Evolutionary conservation across 2,888 invertebrate genomes (phyloP).

Genomic region (Sminthurides aquaticus): DNA sequence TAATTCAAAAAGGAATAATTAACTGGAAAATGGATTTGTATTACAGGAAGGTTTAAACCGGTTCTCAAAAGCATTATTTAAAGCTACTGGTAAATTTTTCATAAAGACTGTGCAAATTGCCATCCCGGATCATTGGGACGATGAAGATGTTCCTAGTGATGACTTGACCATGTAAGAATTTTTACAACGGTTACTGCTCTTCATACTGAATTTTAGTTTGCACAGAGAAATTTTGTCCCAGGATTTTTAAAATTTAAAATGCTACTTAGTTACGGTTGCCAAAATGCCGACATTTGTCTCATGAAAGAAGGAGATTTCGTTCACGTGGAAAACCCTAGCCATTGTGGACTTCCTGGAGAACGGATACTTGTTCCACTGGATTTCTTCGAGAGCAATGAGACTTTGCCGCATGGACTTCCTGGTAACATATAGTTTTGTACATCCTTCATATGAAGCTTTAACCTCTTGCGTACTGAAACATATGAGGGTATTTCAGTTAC

Average conservation of each 20-base stretch:
- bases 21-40: too few relatives aligned
- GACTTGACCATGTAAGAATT: slow-evolving; percentile 1
- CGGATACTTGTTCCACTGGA: background rate
- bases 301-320: background rate
- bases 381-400: background rate
- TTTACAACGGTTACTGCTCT: too few relatives aligned
- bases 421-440: background rate
- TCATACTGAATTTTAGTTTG: too few relatives aligned
- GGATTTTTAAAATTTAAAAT: too few relatives aligned
- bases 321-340: background rate
- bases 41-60: background rate
- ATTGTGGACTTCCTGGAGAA: background rate
- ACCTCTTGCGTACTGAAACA: too few relatives aligned
- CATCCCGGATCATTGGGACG: background rate
- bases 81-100: background rate
- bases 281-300: slow-evolving; percentile 3
- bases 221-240: too few relatives aligned
- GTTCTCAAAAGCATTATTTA: background rate
- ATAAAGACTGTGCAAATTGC: background rate
- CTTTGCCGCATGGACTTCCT: background rate
- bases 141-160: background rate
- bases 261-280: background rate
- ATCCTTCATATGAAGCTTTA: too few relatives aligned
- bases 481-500: too few relatives aligned
- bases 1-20: too few relatives aligned